These are phyloP conservation scores for Medauroidea extradentata DNA, from an alignment of 1,140 invertebrate species.

Conservation along the genomic window DNA sequence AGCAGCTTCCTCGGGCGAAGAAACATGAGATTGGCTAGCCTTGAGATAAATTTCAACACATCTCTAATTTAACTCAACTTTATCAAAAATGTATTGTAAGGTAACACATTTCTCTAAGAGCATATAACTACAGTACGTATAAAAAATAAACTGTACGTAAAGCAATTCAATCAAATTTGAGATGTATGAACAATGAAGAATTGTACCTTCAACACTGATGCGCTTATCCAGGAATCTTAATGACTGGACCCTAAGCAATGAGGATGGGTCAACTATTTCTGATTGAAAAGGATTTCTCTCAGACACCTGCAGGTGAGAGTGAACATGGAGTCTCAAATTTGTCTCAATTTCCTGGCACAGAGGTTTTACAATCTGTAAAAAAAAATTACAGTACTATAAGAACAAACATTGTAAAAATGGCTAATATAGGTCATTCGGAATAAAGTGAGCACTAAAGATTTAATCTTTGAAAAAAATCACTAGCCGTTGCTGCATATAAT, in stretches of 20 bases:
- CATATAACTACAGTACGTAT: too few species aligned
- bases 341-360: slow-evolving; percentile 86
- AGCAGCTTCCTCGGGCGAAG: too few species aligned
- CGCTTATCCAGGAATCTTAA: slow-evolving; percentile 44
- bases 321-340: slow-evolving; percentile 82
- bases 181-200: not conserved
- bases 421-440: too few species aligned
- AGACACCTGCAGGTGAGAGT: slow-evolving; percentile 84
- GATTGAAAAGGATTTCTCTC: slow-evolving; percentile 64
- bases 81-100: too few species aligned
- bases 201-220: slow-evolving; percentile 45
- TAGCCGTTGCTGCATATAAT: too few species aligned
- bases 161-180: not conserved
- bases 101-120: too few species aligned
- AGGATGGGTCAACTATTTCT: slow-evolving; percentile 44
- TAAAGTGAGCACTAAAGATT: too few species aligned
- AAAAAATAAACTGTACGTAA: too few species aligned
- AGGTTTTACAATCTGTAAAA: slow-evolving; percentile 42
- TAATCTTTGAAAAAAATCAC: too few species aligned
- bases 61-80: too few species aligned
- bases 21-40: too few species aligned
- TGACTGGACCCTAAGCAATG: slow-evolving; percentile 51
- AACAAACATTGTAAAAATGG: not conserved
- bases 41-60: too few species aligned
- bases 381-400: not conserved